Base-by-base conservation (phyloP, 2,113 vertebrate species). In the Patagioenas fasciata region DNA sequence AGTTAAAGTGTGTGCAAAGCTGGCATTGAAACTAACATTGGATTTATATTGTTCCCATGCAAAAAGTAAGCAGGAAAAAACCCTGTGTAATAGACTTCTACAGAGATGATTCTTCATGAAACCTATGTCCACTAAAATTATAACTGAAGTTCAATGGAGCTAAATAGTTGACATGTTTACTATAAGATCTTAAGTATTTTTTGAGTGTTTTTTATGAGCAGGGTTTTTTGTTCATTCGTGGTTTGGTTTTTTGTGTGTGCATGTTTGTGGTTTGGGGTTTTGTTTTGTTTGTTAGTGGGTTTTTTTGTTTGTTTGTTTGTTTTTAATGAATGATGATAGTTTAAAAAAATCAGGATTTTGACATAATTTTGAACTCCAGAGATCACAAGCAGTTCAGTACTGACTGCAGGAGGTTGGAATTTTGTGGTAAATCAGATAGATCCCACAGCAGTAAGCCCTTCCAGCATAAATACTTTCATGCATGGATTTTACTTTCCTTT, bases 391-490 rank as follows among this genome's bases (percentile, higher is more conserved):
- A 71, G 79, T 89, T 91, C 18, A 53, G 72, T 44, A 50, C 44
- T 94, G 83, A 96, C 65, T 92, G 80, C 93, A 90, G 60, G 88
- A 96, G 88, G 51, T 44, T 87, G 75, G 75, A 82, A 93, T 96
- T 96, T 96, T 38, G 38, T 95, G 75, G 72, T 88, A 60, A 93
- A 78, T 88, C 93, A 88, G 88, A 12, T 90, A 94, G 88, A 29
- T 80, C 79, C 64, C 88, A 44, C 48, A 90, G 75, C 82, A 93
- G 60, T 51, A 67, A 96, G 8, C 61, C 80, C 93, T 95, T 93
- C 79, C 60, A 90, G 94, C 91, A 88, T 67, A 93, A 93, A 83
- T 54, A 82, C 21, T 80, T 95, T 48, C 2, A 23, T 66, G 53
- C 67, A 82, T 67, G 64, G 64, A 56, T 88, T 96, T 95, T 73